phyloP scores from a whole-genome alignment of 2,888 invertebrate genomes.

The Emmelina monodactyla region DNA sequence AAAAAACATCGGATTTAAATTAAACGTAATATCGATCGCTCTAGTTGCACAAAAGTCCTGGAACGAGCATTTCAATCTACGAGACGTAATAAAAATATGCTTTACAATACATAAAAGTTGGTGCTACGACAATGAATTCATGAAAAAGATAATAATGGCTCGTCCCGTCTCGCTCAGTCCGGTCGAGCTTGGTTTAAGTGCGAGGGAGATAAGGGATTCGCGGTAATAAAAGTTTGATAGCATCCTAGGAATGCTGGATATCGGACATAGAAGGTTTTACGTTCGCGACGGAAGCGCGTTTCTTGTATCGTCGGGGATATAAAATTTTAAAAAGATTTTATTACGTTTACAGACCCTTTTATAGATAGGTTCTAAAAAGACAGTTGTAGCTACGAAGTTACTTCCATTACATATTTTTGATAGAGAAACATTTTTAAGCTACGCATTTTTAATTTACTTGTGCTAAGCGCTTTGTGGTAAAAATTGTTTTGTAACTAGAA shows the following conservation, averaged over 20 bases:
- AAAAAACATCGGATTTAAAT: too few species aligned
- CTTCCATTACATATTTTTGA: too few species aligned
- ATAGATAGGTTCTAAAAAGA: too few species aligned
- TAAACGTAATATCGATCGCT: too few species aligned
- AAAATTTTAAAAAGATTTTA: slow-evolving; percentile 37
- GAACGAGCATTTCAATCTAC: slow-evolving; percentile 17
- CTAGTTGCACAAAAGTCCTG: too few species aligned
- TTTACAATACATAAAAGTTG: slow-evolving; percentile 53
- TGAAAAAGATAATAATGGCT: slow-evolving; percentile 55
- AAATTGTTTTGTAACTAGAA: too few species aligned
- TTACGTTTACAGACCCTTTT: slow-evolving; percentile 20
- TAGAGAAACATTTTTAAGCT: too few species aligned
- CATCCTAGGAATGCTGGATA: slow-evolving; percentile 53
- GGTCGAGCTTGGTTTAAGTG: too few species aligned
- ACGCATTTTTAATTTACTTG: too few species aligned
- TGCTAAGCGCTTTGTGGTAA: too few species aligned
- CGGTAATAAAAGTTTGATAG: slow-evolving; percentile 61
- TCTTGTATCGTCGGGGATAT: slow-evolving; percentile 49
- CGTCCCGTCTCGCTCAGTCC: slow-evolving; percentile 45
- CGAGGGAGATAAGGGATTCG: slow-evolving; percentile 45
- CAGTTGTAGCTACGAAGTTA: too few species aligned
- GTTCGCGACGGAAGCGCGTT: slow-evolving; percentile 24
- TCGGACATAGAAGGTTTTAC: slow-evolving; percentile 55
- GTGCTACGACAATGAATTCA: slow-evolving; percentile 62
- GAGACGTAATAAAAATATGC: slow-evolving; percentile 61